Evolutionary conservation across 2,888 invertebrate species (phyloP).

Genomic region (Ypsolopha sequella): DNA sequence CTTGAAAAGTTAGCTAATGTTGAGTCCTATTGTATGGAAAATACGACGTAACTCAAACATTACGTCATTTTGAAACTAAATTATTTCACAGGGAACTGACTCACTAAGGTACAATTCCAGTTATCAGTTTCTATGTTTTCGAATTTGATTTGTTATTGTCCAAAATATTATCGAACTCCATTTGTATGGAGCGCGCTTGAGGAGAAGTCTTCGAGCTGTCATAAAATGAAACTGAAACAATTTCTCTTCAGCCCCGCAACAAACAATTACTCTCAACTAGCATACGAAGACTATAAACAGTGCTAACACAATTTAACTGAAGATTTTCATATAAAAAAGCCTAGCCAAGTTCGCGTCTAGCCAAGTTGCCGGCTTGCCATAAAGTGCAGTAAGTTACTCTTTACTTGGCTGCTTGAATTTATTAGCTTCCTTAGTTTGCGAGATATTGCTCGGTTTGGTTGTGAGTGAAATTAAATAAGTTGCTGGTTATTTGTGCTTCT

Average conservation of each 20-base stretch:
- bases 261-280: neutral
- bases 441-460: neutral
- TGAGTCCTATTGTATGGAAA: too few relatives aligned
- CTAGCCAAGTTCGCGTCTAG: neutral
- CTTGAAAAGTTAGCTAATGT: too few relatives aligned
- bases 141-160: neutral
- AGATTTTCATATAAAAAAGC: neutral
- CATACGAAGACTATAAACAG: neutral
- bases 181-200: too few relatives aligned
- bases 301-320: neutral
- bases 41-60: too few relatives aligned
- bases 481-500: neutral
- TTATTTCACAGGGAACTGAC: neutral
- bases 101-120: neutral
- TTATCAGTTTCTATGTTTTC: too few relatives aligned
- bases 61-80: too few relatives aligned
- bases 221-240: neutral
- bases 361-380: neutral
- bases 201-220: neutral
- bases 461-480: neutral
- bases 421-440: neutral
- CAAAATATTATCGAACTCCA: neutral
- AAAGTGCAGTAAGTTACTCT: conserved; percentile 1
- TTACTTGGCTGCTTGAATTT: neutral
- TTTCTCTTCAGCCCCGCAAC: neutral